phyloP scores from a whole-genome alignment of 1,140 invertebrate genomes.

The Bombus pascuorum region DNA sequence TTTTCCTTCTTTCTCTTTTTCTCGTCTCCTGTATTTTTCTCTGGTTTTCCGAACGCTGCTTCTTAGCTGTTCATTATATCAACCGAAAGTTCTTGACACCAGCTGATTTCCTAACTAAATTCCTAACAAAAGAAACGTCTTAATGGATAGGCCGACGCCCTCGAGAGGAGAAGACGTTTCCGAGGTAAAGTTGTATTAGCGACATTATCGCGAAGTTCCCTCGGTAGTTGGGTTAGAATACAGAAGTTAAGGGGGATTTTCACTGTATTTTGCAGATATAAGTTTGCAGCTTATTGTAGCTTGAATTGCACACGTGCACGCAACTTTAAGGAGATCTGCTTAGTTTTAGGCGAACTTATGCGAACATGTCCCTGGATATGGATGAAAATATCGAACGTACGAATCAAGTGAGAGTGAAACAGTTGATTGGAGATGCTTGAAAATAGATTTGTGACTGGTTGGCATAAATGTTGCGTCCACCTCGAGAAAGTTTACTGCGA shows the following conservation, averaged over 20 bases:
- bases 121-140: constrained; percentile 3
- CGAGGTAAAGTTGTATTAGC: neutral
- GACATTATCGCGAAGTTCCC: neutral
- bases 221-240: neutral
- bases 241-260: neutral
- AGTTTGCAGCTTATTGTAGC: neutral
- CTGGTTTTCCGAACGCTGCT: neutral
- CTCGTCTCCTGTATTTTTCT: constrained; percentile 34
- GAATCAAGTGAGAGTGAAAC: neutral
- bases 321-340: neutral
- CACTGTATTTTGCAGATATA: neutral
- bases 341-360: neutral
- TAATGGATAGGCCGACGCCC: neutral
- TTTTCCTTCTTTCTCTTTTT: constrained; percentile 20
- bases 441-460: neutral
- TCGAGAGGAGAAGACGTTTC: neutral
- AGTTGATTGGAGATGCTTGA: neutral
- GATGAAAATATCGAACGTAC: neutral
- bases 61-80: constrained; percentile 1
- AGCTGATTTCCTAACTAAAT: neutral
- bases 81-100: neutral
- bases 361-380: neutral
- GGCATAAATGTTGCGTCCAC: neutral
- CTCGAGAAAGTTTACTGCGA: neutral
- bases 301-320: neutral